Conservation (phyloP, 2,888 invertebrate genomes). For the Standfussiana lucernea region DNA sequence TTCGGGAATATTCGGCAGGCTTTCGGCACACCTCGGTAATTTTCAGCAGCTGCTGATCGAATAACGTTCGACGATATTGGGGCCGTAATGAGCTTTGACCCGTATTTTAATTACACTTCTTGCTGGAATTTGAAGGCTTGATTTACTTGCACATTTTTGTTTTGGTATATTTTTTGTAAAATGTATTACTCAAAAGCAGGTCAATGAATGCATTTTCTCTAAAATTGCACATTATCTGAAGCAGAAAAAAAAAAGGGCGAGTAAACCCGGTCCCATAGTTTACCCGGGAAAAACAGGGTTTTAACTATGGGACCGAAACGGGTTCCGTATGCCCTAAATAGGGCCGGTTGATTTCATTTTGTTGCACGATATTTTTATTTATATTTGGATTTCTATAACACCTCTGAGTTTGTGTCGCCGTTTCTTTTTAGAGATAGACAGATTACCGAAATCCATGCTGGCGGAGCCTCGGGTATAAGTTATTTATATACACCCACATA, state of each 20-base stretch:
- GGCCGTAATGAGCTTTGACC: slow-evolving; percentile 42
- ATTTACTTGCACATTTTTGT: slow-evolving; percentile 23
- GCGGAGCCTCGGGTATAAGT: background rate
- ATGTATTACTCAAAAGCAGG: no score
- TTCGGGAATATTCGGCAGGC: slow-evolving; percentile 30
- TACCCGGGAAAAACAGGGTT: no score
- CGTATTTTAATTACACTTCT: slow-evolving; percentile 58
- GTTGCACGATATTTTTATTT: no score
- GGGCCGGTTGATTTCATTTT: no score
- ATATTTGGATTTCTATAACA: no score
- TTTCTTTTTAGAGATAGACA: background rate
- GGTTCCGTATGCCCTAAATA: no score
- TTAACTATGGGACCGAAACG: no score
- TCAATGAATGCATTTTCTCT: background rate
- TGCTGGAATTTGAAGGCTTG: slow-evolving; percentile 13
- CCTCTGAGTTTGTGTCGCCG: background rate
- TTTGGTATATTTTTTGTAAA: background rate
- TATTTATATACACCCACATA: no score
- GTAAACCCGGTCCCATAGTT: no score
- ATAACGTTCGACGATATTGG: slow-evolving; percentile 53
- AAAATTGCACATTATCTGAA: background rate
- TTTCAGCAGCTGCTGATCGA: slow-evolving; percentile 55
- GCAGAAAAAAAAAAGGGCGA: no score
- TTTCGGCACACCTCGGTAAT: slow-evolving; percentile 38
- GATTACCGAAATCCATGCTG: background rate